Evolutionary conservation across 2,888 invertebrate genomes (phyloP), one percentile per base, ranked within the genome.

Genomic region (Actias luna): DNA sequence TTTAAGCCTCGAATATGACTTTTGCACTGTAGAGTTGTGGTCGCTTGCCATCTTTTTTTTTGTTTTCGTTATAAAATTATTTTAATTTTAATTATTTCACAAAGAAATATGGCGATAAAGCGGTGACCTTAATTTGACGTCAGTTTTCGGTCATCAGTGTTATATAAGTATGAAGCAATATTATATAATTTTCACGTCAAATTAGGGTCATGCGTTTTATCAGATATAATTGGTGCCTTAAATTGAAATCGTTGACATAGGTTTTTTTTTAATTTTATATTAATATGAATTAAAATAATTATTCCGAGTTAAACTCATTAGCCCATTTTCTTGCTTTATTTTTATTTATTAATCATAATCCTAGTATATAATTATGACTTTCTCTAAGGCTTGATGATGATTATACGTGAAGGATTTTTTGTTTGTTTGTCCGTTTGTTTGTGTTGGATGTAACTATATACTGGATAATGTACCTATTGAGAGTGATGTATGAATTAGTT

Each of bases 291-390:
- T 5, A 69, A 69, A 70, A 62, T 70, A 70, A 33, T 67, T 65
- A 69, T 67, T 78, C 82, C 85, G 91, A 91, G 91, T 91, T 76
- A 85, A 89, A 91, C 91, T 91, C 91, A 83, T 66, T 63, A 75
- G 86, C 87, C 88, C 79, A 76, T 79, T 79, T 71, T 83, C 85
- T 88, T 88, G 87, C 85, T 84, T 81, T 79, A 78, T 79, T 82
- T 76, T 87, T 80, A 84, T 85, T 87, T 83, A 87, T 86, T 83
- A 64, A 74, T 71, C 63, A 74, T 68, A 67, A 68, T 67, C 64
- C 65, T 65, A 65, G 58, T 67, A 64, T 64, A 66, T 62, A 67
- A 66, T 25, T 58, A 57, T 58, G 61, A 57, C 64, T 64, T 68
- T 68, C n/a, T 68, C 55, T 50, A 65, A 61, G 63, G 61, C 61